These are phyloP conservation scores for Conops quadrifasciatus DNA, from an alignment of 2,888 invertebrate species.

Conservation along the genomic window DNA sequence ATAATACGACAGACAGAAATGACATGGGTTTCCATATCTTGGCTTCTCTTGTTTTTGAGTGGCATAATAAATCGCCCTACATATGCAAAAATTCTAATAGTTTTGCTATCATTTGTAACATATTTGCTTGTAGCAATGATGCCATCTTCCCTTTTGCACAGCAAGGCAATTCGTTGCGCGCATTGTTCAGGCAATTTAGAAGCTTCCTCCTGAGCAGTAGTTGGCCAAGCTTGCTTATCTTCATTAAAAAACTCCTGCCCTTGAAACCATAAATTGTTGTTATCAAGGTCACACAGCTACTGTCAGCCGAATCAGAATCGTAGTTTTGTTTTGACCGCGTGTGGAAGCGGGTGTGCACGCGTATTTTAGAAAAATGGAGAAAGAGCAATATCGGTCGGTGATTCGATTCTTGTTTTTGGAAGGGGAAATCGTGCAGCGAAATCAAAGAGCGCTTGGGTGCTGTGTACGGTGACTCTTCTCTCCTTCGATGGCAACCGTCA, in stretches of 20 bases:
- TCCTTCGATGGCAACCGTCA: no score
- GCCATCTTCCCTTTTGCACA: neutral
- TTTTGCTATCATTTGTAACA: neutral
- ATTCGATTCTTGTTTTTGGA: no score
- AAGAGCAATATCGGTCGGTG: no score
- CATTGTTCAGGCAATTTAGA: slow-evolving; percentile 2
- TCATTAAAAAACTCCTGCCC: slow-evolving; percentile 27
- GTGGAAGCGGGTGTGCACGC: no score
- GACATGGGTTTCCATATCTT: neutral
- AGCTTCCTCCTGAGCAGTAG: neutral
- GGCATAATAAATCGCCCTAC: neutral
- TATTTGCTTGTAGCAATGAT: neutral
- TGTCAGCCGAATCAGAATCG: no score
- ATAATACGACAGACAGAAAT: neutral
- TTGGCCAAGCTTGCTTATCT: slow-evolving; percentile 46
- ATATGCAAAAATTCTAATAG: neutral
- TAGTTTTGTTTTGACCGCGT: no score
- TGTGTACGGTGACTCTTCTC: no score
- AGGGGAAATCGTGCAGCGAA: no score
- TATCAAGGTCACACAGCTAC: slow-evolving; percentile 10
- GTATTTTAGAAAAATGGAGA: slow-evolving; percentile 33
- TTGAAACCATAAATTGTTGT: slow-evolving; percentile 23
- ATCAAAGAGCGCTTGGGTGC: no score
- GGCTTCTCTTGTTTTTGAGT: neutral
- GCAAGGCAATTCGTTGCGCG: neutral